Percentiles rank a stretch among this genome's conserved stretches.
These are phyloP conservation scores for Drosophila neocordata DNA, from an alignment of 1,140 invertebrate genomes.

Conservation along the genomic window DNA sequence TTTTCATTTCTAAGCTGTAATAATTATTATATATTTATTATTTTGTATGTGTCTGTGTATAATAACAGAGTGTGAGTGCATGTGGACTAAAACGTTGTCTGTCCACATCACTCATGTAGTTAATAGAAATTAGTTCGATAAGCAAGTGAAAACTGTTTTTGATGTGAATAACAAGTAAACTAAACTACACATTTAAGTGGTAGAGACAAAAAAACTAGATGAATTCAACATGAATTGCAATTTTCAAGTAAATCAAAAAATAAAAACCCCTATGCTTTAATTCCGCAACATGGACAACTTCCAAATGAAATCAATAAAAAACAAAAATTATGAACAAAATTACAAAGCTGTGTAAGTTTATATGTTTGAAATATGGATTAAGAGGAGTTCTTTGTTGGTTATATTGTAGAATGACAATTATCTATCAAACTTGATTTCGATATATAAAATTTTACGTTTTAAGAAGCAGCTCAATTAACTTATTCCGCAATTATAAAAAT, in stretches of 20 bases:
- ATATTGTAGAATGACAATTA: too few relatives aligned
- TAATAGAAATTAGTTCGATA: conserved; percentile 49
- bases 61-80: conserved; percentile 1
- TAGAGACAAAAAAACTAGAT: conserved; percentile 47
- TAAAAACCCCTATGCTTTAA: conserved; percentile 54
- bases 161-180: conserved; percentile 56
- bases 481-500: too few relatives aligned
- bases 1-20: conserved; percentile 41
- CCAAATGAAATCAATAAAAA: conserved; percentile 8
- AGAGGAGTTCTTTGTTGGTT: too few relatives aligned
- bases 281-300: conserved; percentile 30
- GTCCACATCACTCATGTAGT: conserved; percentile 36
- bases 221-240: conserved; percentile 44
- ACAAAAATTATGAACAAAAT: conserved; percentile 4
- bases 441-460: too few relatives aligned
- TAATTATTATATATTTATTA: conserved; percentile 47
- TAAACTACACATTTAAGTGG: conserved; percentile 14
- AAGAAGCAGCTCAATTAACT: too few relatives aligned
- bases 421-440: too few relatives aligned
- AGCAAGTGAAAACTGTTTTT: conserved; percentile 58
- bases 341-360: too few relatives aligned
- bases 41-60: conserved; percentile 18
- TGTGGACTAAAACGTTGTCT: not conserved
- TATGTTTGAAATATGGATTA: too few relatives aligned
- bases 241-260: conserved; percentile 47